Evolutionary conservation across 2,797 vertebrate genomes (phyloP), one percentile per base, ranked within the genome.

Genomic region (Todus mexicanus): DNA sequence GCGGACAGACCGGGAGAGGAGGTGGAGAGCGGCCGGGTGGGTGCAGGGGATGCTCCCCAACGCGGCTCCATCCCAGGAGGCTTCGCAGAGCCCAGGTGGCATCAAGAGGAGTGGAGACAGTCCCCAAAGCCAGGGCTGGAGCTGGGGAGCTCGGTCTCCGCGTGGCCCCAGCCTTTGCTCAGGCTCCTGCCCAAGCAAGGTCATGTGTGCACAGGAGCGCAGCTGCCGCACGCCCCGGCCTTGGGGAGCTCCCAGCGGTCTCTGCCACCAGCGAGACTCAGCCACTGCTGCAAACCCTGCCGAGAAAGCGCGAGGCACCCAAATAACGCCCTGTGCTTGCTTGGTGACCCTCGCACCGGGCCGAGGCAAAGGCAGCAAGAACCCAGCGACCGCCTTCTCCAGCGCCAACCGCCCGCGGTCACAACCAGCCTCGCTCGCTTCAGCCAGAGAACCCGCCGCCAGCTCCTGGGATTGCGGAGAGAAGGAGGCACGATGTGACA

Each of bases 31-130:
- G 0, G 27, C 48, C 21, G 72, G 65, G 72, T 1, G 16, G 76
- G 72, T 1, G 0, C 1, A 0, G 54, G 53, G 37, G 11, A 33
- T 73, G 71, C 21, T 22, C 40, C 54, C 17, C 10, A 1, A 3
- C 0, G 0, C 0, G 0, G 42, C 68, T 69, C 64, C 3, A 0
- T 35, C 42, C 37, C 68, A 40, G 25, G 15, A 26, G 0, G 0
- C 22, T 48, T 57, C 11, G 1, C 40, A 42, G 45, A 47, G 23
- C n/a, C 7, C 56, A 22, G 29, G 2, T 0, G 1, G 45, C 51
- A 21, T 2, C 35, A 8, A 57, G 5, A 37, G 16, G 19, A 29
- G 45, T 0, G 2, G 40, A 13, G 45, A 40, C 14, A 27, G 40
- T 17, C 26, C 60, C 23, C 1, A 56, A 20, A 54, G 4, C 18